Evolutionary conservation across 2,113 vertebrate genomes (phyloP).

Genomic region (Meles meles): DNA sequence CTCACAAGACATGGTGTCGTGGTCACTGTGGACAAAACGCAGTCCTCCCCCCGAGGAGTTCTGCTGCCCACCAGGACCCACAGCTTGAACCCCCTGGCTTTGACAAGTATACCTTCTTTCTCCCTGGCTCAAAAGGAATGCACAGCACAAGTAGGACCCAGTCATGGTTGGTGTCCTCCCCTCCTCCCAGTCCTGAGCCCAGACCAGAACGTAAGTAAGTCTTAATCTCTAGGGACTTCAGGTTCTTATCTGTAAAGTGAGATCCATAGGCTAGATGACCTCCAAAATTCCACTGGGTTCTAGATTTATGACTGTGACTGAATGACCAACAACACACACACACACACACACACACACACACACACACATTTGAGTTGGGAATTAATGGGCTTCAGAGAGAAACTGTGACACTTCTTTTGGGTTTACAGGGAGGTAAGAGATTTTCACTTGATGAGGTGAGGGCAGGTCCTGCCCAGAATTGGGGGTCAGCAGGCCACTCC

Average conservation of each 20-base stretch:
- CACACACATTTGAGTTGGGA: background rate
- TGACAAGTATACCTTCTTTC: background rate
- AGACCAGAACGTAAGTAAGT: background rate
- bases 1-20: background rate
- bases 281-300: background rate
- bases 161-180: background rate
- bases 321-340: background rate
- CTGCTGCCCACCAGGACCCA: background rate
- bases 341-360: background rate
- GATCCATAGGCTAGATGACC: background rate
- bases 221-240: background rate
- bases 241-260: background rate
- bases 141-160: background rate
- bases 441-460: background rate
- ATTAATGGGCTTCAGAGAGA: background rate
- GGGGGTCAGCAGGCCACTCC: background rate
- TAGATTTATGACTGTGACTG: background rate
- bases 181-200: background rate
- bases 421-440: background rate
- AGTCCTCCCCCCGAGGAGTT: accelerated
- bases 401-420: background rate
- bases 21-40: background rate
- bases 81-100: background rate
- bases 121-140: background rate
- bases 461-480: background rate